A percentile compares a stretch with the other conserved stretches of the same genome.
These are phyloP conservation scores for Periophthalmus modestus DNA, from an alignment of 2,113 vertebrate genomes.

Conservation along the genomic window DNA sequence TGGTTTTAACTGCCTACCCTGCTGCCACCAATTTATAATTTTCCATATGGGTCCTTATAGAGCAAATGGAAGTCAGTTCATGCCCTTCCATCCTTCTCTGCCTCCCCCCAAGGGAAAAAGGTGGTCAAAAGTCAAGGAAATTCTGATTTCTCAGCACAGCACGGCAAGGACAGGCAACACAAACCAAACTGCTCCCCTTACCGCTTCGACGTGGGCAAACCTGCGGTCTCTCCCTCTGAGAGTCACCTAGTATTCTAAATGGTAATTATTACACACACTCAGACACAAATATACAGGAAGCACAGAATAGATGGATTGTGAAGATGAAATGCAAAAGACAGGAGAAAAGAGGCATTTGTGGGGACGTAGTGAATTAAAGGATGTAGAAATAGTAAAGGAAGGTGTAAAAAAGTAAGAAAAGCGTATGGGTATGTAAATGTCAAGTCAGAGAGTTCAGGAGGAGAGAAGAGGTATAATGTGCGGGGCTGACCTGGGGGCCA, in stretches of 20 bases:
- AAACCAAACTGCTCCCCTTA: slow-evolving; percentile 72
- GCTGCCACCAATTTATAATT: slow-evolving; percentile 79
- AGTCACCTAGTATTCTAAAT: slow-evolving; percentile 80
- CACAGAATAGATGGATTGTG: slow-evolving; percentile 47
- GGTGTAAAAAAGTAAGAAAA: slow-evolving; percentile 25
- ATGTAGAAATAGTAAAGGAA: background rate
- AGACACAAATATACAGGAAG: slow-evolving; percentile 16
- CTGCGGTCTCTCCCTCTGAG: slow-evolving; percentile 68
- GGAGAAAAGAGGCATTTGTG: slow-evolving; percentile 47
- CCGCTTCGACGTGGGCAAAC: slow-evolving; percentile 71
- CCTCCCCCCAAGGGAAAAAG: slow-evolving; percentile 68
- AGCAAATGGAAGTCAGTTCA: slow-evolving; percentile 68
- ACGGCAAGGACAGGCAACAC: slow-evolving; percentile 70
- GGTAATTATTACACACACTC: slow-evolving; percentile 75
- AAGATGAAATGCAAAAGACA: slow-evolving; percentile 70
- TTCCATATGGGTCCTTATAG: slow-evolving; percentile 78
- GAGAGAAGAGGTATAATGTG: slow-evolving; percentile 74
- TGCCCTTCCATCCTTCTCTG: slow-evolving; percentile 65
- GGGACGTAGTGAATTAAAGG: slow-evolving; percentile 33
- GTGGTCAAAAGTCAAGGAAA: slow-evolving; percentile 83
- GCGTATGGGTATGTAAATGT: slow-evolving; percentile 74
- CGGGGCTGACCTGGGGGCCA: slow-evolving; percentile 77
- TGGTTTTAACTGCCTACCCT: slow-evolving; percentile 57
- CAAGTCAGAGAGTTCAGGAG: slow-evolving; percentile 75
- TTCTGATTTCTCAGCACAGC: slow-evolving; percentile 73